Conservation (phyloP, 2,113 vertebrate genomes). For the Salvelinus sp. region DNA sequence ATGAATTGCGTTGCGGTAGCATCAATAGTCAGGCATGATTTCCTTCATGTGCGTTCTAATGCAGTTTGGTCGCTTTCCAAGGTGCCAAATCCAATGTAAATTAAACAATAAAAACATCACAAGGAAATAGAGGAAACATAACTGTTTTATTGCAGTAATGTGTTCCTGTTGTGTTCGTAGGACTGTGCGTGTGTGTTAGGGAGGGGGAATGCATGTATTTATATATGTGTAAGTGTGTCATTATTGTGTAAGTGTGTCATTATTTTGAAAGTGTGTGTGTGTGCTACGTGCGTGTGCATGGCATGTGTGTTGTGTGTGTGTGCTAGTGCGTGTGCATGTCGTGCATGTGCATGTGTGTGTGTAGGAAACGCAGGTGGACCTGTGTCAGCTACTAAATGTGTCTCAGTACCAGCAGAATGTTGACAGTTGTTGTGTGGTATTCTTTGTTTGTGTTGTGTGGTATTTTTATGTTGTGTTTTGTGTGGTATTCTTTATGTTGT, state of each 20-base stretch:
- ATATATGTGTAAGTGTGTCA: conserved; percentile 1
- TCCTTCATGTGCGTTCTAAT: conserved; percentile 46
- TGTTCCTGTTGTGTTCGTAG: neutral
- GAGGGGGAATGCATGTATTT: conserved; percentile 5
- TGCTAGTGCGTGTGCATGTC: too few species aligned
- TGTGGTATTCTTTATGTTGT: neutral
- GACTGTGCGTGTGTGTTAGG: neutral
- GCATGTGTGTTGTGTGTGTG: neutral
- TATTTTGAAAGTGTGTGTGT: neutral
- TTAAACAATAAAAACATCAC: conserved; percentile 41
- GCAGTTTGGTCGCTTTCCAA: conserved; percentile 34
- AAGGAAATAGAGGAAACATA: conserved; percentile 29
- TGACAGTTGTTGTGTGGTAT: neutral
- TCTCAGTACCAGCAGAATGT: neutral
- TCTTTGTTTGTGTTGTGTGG: neutral
- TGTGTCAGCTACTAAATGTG: too few species aligned
- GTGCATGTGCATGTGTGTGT: neutral
- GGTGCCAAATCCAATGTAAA: conserved; percentile 42
- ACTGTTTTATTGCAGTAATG: conserved; percentile 24
- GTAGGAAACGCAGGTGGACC: too few species aligned
- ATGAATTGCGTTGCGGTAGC: conserved; percentile 53
- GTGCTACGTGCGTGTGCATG: neutral
- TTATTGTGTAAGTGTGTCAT: neutral
- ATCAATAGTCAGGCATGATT: conserved; percentile 50
- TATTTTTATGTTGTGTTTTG: neutral